These are phyloP conservation scores for Crossoptilon crossoptilon DNA, from an alignment of 2,797 vertebrate species.

Conservation along the genomic window DNA sequence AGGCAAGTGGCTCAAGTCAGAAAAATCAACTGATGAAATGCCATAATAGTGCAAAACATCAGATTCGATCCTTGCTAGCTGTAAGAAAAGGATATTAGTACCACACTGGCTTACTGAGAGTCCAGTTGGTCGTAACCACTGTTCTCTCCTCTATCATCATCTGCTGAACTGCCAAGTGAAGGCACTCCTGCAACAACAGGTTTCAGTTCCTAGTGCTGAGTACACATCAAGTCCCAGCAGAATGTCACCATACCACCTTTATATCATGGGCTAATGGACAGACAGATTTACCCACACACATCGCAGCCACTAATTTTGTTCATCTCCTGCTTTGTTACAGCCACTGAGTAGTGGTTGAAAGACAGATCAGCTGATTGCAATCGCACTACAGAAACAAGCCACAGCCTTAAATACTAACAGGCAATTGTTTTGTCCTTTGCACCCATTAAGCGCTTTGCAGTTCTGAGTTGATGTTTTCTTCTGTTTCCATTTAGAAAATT, in stretches of 20 bases:
- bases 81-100: background rate
- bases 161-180: background rate
- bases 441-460: background rate
- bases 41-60: background rate
- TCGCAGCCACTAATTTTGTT: background rate
- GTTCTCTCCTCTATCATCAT: background rate
- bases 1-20: background rate
- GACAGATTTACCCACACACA: background rate
- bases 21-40: background rate
- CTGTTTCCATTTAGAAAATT: slow-evolving; percentile 32
- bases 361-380: background rate
- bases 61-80: background rate
- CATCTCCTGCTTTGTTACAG: background rate
- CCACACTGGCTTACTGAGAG: background rate
- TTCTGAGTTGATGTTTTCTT: background rate
- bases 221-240: background rate
- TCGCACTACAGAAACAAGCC: background rate
- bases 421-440: background rate
- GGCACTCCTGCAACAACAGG: background rate
- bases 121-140: background rate
- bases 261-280: background rate
- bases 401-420: background rate
- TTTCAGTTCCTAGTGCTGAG: background rate
- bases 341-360: background rate
- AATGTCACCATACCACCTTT: background rate